phyloP scores from a whole-genome alignment of 2,113 vertebrate species.

The Colius striatus region DNA sequence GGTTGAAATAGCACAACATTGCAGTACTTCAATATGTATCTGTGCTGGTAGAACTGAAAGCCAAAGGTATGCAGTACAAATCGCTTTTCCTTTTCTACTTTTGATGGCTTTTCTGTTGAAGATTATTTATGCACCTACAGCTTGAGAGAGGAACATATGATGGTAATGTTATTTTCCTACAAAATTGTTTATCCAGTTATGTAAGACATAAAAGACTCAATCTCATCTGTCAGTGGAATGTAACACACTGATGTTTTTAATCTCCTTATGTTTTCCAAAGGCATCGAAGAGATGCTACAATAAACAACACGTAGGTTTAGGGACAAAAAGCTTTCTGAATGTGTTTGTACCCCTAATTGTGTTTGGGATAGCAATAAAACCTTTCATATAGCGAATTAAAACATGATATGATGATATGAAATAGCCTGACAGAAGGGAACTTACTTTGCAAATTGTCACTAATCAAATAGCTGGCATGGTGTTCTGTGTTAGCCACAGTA shows the following conservation, averaged over 20 bases:
- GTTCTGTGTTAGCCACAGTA: background rate
- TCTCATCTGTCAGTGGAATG: background rate
- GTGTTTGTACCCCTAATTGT: background rate
- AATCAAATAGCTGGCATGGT: background rate
- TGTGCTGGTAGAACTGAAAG: background rate
- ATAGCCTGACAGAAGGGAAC: background rate
- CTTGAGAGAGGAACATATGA: conserved; percentile 1
- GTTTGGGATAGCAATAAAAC: background rate
- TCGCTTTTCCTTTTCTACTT: background rate
- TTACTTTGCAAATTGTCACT: background rate
- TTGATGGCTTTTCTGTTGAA: background rate
- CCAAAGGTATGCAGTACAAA: background rate
- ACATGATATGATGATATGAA: background rate
- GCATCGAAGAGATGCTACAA: background rate
- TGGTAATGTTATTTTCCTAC: background rate
- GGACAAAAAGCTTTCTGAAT: background rate
- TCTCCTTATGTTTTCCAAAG: background rate
- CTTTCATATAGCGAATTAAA: background rate
- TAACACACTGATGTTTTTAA: background rate
- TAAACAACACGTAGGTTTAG: background rate
- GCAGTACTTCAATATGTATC: background rate
- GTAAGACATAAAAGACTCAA: background rate
- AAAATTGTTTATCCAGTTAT: conserved; percentile 21
- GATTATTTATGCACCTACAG: background rate
- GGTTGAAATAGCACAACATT: background rate